A percentile compares a stretch with the other conserved stretches of the same genome.
These are phyloP conservation scores for Leptarthrus brevirostris DNA, from an alignment of 2,888 invertebrate species.

Conservation along the genomic window DNA sequence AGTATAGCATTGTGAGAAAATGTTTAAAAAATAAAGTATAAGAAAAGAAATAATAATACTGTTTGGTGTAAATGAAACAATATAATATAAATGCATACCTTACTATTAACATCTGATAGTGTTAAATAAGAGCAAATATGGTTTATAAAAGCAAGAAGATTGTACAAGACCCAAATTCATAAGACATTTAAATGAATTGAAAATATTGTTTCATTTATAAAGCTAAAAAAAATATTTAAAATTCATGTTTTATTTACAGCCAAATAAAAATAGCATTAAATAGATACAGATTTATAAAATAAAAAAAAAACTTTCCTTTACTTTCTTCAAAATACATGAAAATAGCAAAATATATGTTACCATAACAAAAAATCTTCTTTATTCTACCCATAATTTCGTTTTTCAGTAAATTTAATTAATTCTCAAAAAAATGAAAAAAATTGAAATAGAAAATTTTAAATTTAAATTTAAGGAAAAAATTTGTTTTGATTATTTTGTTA, in stretches of 20 bases:
- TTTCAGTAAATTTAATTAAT: background rate
- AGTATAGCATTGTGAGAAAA: slow-evolving; percentile 11
- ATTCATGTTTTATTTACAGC: background rate
- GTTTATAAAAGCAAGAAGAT: background rate
- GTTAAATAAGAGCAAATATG: background rate
- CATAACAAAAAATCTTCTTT: background rate
- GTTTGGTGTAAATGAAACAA: slow-evolving; percentile 52
- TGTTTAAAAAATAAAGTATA: slow-evolving; percentile 14
- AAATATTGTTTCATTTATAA: slow-evolving; percentile 19
- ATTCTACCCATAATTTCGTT: background rate
- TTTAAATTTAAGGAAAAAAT: slow-evolving; percentile 32
- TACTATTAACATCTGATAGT: background rate
- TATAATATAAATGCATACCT: background rate
- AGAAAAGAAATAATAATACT: slow-evolving; percentile 44
- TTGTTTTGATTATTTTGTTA: slow-evolving; percentile 48
- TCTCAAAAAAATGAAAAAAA: background rate
- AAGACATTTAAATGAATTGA: background rate
- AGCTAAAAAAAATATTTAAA: background rate
- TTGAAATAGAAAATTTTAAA: slow-evolving; percentile 39
- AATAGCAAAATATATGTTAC: background rate
- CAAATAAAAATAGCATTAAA: too few species aligned
- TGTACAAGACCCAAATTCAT: too few species aligned
- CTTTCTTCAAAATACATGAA: background rate
- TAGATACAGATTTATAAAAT: too few species aligned
- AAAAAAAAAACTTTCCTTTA: background rate